Evolutionary conservation across 2,797 vertebrate species (phyloP), one percentile per base, ranked within the genome.

Genomic region (Lepidocolaptes lacrymiger): DNA sequence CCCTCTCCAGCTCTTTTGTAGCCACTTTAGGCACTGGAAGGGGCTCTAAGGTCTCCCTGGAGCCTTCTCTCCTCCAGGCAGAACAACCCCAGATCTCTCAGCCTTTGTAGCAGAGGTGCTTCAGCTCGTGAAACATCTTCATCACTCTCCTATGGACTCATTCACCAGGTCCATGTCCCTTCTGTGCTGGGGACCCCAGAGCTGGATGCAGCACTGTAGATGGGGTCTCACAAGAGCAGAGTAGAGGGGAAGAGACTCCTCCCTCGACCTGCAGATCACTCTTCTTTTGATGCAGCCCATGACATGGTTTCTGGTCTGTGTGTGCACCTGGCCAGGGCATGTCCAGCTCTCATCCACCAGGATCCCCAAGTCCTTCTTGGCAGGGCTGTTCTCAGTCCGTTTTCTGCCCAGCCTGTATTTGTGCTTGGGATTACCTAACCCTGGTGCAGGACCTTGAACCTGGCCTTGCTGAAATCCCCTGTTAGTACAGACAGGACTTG

Each of bases 241-340:
- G 30, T 14, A 71, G 49, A 74, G 34, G 26, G 28, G 30, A 26
- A 41, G 30, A 67, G 32, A 64, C 18, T 43, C 24, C 32, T 28
- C 28, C 30, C 21, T 30, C 5, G 1, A 2, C 39, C 52, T 48
- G 18, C 1, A 2, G 30, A n/a, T 62, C 41, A 14, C 11, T 8
- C 34, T 73, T 49, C 61, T 68, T 39, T 77, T 36, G 41, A 7
- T 62, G 69, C 15, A 15, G 48, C 26, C 48, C 34, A 43, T 37
- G 32, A 46, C 19, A 12, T 36, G 27, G 36, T 43, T 41, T 64
- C 43, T 49, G 43, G 49, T 30, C 46, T 63, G 27, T 32, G 39
- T 9, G 8, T 55, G 39, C 11, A 48, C 48, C 14, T 1, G 1
- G 17, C 56, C 2, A 0, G 26, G 18, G 34, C 26, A 3, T 48